Percentiles rank a stretch among this genome's conserved stretches.
These are phyloP conservation scores for Australoheros scitulus DNA, from an alignment of 2,113 vertebrate species.

Conservation along the genomic window DNA sequence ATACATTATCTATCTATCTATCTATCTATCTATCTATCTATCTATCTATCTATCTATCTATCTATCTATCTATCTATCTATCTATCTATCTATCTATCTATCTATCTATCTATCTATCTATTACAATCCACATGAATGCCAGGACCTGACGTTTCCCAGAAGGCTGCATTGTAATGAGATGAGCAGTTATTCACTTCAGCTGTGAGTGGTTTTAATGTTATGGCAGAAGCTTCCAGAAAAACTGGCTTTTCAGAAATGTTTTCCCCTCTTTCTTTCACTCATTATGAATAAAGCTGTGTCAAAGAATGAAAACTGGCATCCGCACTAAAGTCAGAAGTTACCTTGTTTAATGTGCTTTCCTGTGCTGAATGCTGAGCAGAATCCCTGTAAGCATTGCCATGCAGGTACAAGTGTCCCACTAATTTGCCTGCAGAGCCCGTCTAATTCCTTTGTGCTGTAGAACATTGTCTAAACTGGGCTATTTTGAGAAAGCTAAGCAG, in stretches of 20 bases:
- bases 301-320: constrained; percentile 20
- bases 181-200: neutral
- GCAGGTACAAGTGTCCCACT: constrained; percentile 53
- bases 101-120: too few relatives aligned
- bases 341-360: constrained; percentile 33
- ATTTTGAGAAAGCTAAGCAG: constrained; percentile 43
- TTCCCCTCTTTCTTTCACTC: neutral
- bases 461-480: constrained; percentile 40
- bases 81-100: too few relatives aligned
- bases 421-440: constrained; percentile 49
- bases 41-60: too few relatives aligned
- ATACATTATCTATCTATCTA: too few relatives aligned
- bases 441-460: constrained; percentile 21
- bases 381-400: constrained; percentile 24
- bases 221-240: neutral
- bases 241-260: neutral
- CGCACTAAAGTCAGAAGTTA: constrained; percentile 15
- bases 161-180: neutral
- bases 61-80: too few relatives aligned
- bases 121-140: neutral
- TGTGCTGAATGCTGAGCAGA: constrained; percentile 18
- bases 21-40: too few relatives aligned
- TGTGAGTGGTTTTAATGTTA: neutral
- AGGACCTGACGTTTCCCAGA: neutral
- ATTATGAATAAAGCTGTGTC: neutral